Evolutionary conservation across 2,797 vertebrate species (phyloP).

Genomic region (Brachyrhaphis roseni): DNA sequence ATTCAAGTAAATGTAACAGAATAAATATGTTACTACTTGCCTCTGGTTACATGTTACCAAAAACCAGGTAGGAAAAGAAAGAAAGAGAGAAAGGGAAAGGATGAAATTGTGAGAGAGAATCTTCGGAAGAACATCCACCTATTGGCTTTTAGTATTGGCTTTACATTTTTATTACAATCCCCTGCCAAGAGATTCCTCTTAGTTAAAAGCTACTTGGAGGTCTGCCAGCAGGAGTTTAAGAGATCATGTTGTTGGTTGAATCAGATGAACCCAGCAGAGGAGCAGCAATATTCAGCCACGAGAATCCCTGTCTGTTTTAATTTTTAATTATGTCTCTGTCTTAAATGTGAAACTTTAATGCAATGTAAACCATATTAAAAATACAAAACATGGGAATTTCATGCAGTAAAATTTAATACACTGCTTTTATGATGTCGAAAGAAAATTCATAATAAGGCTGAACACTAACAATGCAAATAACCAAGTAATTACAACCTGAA

Average conservation of each 20-base stretch:
- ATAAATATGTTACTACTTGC: too few species aligned
- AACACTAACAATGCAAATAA: background rate
- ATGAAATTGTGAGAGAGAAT: constrained; percentile 6
- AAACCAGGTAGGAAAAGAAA: constrained; percentile 14
- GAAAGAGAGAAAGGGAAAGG: too few species aligned
- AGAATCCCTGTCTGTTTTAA: constrained; percentile 30
- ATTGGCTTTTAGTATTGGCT: constrained; percentile 53
- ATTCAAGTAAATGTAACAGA: too few species aligned
- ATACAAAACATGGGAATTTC: constrained; percentile 15
- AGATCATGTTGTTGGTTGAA: constrained; percentile 34
- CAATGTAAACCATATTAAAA: constrained; percentile 24
- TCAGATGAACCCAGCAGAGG: constrained; percentile 41
- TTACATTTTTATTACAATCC: constrained; percentile 49
- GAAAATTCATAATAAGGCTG: background rate
- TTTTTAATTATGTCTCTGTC: constrained; percentile 35
- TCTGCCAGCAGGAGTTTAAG: constrained; percentile 48
- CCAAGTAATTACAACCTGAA: background rate
- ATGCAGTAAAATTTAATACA: background rate
- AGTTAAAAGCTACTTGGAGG: constrained; percentile 59
- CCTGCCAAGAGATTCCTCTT: constrained; percentile 30
- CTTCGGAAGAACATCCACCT: constrained; percentile 38
- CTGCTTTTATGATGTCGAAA: background rate
- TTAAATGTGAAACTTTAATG: constrained; percentile 33
- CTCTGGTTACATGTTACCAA: constrained; percentile 31
- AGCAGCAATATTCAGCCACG: constrained; percentile 35